A percentile compares a stretch with the other conserved stretches of the same genome.
Evolutionary conservation across 2,113 vertebrate genomes (phyloP).

Genomic region (Tenrec ecaudatus): DNA sequence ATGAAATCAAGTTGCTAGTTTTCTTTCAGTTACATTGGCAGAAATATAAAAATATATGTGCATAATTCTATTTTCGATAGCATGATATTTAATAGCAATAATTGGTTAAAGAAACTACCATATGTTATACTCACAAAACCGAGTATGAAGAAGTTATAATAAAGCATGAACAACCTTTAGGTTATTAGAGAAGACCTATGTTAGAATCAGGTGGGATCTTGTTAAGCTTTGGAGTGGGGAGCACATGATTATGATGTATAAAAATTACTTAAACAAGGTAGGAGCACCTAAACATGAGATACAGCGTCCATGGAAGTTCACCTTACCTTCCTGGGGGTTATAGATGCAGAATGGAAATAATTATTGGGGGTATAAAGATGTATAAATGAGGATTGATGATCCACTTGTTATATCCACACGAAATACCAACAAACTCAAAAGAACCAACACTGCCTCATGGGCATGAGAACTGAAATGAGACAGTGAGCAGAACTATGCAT

Average conservation of each 20-base stretch:
- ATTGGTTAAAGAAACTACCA: slow-evolving; percentile 2
- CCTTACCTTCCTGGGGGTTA: background rate
- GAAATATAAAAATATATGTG: background rate
- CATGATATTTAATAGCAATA: background rate
- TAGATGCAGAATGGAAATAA: background rate
- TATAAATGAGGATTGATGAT: background rate
- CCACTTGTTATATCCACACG: background rate
- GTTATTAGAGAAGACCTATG: background rate
- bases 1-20: slow-evolving; percentile 5
- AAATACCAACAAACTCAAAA: background rate
- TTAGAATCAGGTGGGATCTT: background rate
- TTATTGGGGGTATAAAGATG: background rate
- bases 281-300: background rate
- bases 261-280: background rate
- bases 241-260: background rate
- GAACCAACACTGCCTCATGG: background rate
- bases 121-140: background rate
- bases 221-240: background rate
- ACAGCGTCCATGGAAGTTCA: background rate
- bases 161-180: background rate
- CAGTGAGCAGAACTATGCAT: background rate
- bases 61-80: background rate
- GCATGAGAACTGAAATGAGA: background rate
- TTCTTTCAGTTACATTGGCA: background rate
- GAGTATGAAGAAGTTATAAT: background rate